Conservation (phyloP, 2,888 invertebrate species). For the Danaus chrysippus region DNA sequence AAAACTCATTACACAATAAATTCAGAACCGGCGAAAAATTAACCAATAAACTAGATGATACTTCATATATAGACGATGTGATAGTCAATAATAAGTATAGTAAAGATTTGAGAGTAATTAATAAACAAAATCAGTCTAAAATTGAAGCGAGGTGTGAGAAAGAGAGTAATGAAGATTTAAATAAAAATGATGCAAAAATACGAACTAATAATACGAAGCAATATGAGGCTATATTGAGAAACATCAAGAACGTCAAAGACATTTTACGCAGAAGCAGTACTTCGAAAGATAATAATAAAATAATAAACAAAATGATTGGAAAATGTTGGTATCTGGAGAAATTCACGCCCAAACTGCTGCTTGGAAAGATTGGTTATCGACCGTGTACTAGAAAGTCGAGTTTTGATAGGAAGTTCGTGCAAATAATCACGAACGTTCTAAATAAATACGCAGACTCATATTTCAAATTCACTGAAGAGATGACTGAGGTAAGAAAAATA, state of each 20-base stretch:
- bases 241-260: constrained; percentile 13
- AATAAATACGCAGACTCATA: constrained; percentile 40
- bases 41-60: neutral
- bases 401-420: constrained; percentile 37
- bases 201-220: neutral
- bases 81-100: neutral
- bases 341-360: constrained; percentile 13
- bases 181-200: neutral
- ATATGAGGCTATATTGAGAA: constrained; percentile 11
- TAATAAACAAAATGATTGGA: neutral
- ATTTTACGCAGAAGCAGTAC: constrained; percentile 17
- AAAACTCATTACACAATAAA: constrained; percentile 20
- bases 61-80: neutral
- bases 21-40: constrained; percentile 9
- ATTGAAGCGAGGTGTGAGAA: neutral
- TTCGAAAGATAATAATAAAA: neutral
- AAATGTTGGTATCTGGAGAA: constrained; percentile 28
- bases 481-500: constrained; percentile 41
- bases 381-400: constrained; percentile 31
- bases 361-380: constrained; percentile 20
- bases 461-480: constrained; percentile 46
- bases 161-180: neutral
- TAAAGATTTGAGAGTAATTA: neutral
- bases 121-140: neutral
- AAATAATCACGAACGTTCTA: constrained; percentile 42